Evolutionary conservation across 1,140 invertebrate genomes (phyloP), one percentile per base, ranked within the genome.

Genomic region (Kradibia gibbosae): DNA sequence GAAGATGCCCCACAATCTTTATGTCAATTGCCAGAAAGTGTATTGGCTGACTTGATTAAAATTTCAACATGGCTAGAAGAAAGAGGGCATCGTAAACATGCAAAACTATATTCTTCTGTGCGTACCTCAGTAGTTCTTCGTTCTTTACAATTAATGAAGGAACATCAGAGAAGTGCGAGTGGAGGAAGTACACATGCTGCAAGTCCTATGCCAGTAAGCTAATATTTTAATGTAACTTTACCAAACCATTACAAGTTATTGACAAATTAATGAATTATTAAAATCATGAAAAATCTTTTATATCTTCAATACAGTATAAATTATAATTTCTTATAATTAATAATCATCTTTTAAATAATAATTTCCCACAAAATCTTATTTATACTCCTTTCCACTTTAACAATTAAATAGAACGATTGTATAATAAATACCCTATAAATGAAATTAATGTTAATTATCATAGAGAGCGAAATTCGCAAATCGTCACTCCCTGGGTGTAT

Each of bases 51-150:
- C 83, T 92, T 99, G 78, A 93, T 94, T 15, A 94, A 94, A 73
- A 96, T 98, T 67, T 94, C 97, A 0, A 93, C 94, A 42, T 99
- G 98, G 98, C 92, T 97, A 15, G 94, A 94, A 82, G 95, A 97
- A 87, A 95, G 95, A 70, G 94, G 95, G 42, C 93, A 94, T 28
- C 93, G 95, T 77, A 96, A 96, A 83, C 97, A 96, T 84, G 94
- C 95, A 39, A 94, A 96, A 85, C 94, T 97, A 36, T 97, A 98
- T 88, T 94, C 95, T 8, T 92, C 93, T 45, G 94, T 96, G 3
- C 92, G 97, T 31, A 96, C 95, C 1, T 93, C 93, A 28, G 94
- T 96, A 72, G 93, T 98, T 5, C 91, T 95, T 31, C 93, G 94
- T 82, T 96, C 96, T 10, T 90, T 98, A 53, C 94, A 95, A 83